These are phyloP conservation scores for Corvus cornix DNA, from an alignment of 2,113 vertebrate genomes.

Conservation along the genomic window DNA sequence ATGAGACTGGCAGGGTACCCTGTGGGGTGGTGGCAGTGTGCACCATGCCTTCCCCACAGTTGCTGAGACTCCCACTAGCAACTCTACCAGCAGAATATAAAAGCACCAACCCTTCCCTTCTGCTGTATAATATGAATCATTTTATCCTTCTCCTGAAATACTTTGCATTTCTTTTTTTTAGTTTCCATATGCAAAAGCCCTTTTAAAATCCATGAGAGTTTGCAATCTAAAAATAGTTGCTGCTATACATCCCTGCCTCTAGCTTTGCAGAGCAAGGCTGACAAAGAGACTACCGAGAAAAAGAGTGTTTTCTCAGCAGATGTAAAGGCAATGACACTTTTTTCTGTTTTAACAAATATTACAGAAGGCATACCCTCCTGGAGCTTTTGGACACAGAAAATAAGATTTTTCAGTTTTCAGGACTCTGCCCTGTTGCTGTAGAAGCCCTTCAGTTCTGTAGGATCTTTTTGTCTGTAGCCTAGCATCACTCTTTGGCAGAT, in stretches of 20 bases:
- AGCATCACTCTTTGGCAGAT: not conserved
- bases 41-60: fast-evolving
- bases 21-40: fast-evolving
- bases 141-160: conserved; percentile 51
- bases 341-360: not conserved
- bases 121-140: conserved; percentile 28
- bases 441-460: not conserved
- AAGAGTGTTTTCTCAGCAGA: conserved; percentile 9
- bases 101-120: not conserved
- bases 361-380: not conserved
- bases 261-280: conserved; percentile 19
- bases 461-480: not conserved
- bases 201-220: conserved; percentile 59
- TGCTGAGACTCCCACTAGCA: not conserved
- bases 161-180: conserved; percentile 21
- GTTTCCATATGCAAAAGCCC: conserved; percentile 58
- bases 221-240: conserved; percentile 39
- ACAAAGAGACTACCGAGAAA: not conserved
- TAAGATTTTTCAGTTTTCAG: not conserved
- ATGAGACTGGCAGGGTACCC: not conserved
- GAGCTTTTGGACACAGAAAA: not conserved
- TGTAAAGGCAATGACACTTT: not conserved
- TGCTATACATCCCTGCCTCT: not conserved
- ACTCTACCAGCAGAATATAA: not conserved
- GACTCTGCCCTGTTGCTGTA: not conserved